A percentile compares a stretch with the other conserved stretches of the same genome.
Conservation (phyloP, 1,140 invertebrate genomes). For the Drosophila subpulchrella region DNA sequence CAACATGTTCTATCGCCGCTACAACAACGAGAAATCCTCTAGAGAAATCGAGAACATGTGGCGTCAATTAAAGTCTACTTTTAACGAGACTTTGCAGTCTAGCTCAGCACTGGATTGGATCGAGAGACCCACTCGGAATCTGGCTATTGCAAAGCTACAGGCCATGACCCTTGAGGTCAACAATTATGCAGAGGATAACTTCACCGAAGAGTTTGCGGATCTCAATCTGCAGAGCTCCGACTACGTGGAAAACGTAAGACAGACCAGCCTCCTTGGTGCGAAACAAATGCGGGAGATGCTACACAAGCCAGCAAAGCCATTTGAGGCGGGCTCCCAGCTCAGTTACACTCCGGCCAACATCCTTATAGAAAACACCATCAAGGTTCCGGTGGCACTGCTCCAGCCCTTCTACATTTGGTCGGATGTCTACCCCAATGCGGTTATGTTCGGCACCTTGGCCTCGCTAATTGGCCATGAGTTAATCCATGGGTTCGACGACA, state of each 20-base stretch:
- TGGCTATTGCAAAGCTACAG: constrained; percentile 60
- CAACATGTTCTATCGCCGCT: constrained; percentile 69
- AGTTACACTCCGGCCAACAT: constrained; percentile 75
- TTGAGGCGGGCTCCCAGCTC: constrained; percentile 53
- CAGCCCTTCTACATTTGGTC: constrained; percentile 72
- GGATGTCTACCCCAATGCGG: constrained; percentile 65
- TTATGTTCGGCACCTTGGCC: constrained; percentile 88
- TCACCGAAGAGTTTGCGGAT: constrained; percentile 60
- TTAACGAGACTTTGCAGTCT: constrained; percentile 45
- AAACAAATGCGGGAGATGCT: constrained; percentile 32
- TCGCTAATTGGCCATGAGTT: constrained; percentile 89
- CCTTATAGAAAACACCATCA: constrained; percentile 68
- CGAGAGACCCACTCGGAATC: constrained; percentile 37
- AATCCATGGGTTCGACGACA: constrained; percentile 88
- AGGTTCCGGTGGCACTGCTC: constrained; percentile 66
- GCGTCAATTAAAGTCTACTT: constrained; percentile 59
- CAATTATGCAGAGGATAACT: constrained; percentile 52
- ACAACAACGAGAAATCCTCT: constrained; percentile 53
- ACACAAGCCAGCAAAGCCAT: constrained; percentile 48
- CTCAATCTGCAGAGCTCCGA: constrained; percentile 37
- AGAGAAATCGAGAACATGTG: constrained; percentile 63
- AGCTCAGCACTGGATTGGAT: constrained; percentile 45
- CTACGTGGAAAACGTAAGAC: constrained; percentile 50
- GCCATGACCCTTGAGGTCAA: constrained; percentile 68
- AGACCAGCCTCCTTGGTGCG: background rate